Conservation (phyloP, 2,113 vertebrate genomes). For the Archilochus colubris region DNA sequence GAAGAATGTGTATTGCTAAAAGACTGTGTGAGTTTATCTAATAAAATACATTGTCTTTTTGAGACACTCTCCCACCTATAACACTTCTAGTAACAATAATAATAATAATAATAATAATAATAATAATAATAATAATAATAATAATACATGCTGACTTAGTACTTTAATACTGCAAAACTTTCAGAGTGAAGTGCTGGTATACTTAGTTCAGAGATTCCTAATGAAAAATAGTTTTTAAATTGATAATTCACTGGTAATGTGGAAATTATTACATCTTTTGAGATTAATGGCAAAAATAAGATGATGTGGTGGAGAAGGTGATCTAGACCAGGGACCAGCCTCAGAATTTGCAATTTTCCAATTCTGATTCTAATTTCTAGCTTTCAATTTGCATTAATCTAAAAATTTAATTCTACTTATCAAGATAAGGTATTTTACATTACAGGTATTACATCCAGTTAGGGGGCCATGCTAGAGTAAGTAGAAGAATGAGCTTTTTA, state of each 20-base stretch:
- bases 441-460: not conserved
- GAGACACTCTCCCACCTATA: not conserved
- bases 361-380: not conserved
- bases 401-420: not conserved
- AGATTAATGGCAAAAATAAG: not conserved
- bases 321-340: not conserved
- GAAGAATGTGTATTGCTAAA: not conserved
- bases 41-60: not conserved
- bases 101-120: not conserved
- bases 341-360: not conserved
- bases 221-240: not conserved
- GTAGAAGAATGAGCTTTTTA: not conserved
- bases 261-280: not conserved
- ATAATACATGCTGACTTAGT: not conserved
- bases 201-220: not conserved
- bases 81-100: not conserved
- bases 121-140: not conserved
- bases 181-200: not conserved
- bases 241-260: not conserved
- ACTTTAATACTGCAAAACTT: not conserved
- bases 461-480: not conserved
- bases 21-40: not conserved
- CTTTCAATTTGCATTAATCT: not conserved
- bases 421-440: not conserved
- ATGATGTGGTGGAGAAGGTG: not conserved